Conservation (phyloP, 2,113 vertebrate species). For the Upupa epops region DNA sequence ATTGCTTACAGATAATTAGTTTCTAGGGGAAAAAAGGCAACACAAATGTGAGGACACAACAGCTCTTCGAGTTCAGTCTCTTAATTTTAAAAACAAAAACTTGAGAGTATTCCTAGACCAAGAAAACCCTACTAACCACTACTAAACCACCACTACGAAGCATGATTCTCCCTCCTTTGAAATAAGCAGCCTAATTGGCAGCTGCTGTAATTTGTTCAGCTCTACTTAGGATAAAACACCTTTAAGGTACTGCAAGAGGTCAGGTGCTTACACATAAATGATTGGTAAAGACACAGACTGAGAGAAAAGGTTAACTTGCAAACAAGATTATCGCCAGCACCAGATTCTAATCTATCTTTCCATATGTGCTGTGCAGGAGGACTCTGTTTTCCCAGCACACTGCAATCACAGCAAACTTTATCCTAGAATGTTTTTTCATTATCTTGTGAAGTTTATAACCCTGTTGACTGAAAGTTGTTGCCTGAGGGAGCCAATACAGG, state of each 20-base stretch:
- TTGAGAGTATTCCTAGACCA: neutral
- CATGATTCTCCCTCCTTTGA: neutral
- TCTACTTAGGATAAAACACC: neutral
- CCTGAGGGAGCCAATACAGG: neutral
- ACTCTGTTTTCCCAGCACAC: neutral
- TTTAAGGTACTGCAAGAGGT: neutral
- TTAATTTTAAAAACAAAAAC: conserved; percentile 8
- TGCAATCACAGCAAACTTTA: neutral
- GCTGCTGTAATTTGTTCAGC: neutral
- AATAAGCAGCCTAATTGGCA: neutral
- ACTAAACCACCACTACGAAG: neutral
- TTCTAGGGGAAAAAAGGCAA: conserved; percentile 9
- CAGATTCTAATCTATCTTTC: neutral
- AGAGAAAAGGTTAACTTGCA: neutral
- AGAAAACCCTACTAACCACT: neutral
- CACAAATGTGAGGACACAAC: neutral
- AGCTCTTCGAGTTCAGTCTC: neutral
- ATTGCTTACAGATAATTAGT: conserved; percentile 8
- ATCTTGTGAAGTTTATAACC: neutral
- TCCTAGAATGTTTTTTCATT: neutral
- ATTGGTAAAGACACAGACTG: neutral
- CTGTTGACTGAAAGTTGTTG: neutral
- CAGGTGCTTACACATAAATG: neutral
- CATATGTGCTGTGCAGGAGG: neutral
- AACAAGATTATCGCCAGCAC: neutral